Conservation (phyloP, 2,797 vertebrate species). For the Macropodus opercularis region DNA sequence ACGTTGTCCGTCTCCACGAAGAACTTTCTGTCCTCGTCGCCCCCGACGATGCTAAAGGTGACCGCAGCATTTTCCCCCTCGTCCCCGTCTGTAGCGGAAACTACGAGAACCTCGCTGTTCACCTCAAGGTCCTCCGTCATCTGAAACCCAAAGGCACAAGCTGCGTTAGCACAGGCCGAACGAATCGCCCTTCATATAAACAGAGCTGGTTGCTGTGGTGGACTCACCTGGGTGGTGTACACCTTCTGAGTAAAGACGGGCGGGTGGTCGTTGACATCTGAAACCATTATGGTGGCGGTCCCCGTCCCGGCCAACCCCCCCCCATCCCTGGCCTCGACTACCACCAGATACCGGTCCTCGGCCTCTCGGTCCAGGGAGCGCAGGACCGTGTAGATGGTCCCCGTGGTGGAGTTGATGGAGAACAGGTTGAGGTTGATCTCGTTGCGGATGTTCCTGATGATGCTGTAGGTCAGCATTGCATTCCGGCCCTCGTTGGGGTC, state of each 20-base stretch:
- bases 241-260: slow-evolving; percentile 87
- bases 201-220: too few species aligned
- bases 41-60: slow-evolving; percentile 87
- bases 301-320: slow-evolving; percentile 88
- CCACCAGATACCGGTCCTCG: slow-evolving; percentile 84
- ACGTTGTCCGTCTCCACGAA: slow-evolving; percentile 88
- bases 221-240: slow-evolving; percentile 78
- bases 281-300: slow-evolving; percentile 88
- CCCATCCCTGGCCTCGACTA: slow-evolving; percentile 89
- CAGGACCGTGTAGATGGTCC: slow-evolving; percentile 86
- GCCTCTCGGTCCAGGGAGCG: slow-evolving; percentile 87
- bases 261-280: slow-evolving; percentile 89
- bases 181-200: too few species aligned
- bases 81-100: slow-evolving; percentile 87
- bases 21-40: slow-evolving; percentile 89
- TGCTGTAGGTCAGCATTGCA: slow-evolving; percentile 86
- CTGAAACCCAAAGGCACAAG: slow-evolving; percentile 27
- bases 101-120: slow-evolving; percentile 84
- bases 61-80: slow-evolving; percentile 87
- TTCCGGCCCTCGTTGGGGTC: slow-evolving; percentile 85
- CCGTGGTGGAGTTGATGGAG: slow-evolving; percentile 85
- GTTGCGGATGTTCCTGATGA: slow-evolving; percentile 87
- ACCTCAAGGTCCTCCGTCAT: slow-evolving; percentile 84
- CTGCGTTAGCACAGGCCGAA: too few species aligned
- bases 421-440: slow-evolving; percentile 91